A percentile compares a stretch with the other conserved stretches of the same genome.
Evolutionary conservation across 2,888 invertebrate genomes (phyloP).

Genomic region (Mythimna albipuncta): DNA sequence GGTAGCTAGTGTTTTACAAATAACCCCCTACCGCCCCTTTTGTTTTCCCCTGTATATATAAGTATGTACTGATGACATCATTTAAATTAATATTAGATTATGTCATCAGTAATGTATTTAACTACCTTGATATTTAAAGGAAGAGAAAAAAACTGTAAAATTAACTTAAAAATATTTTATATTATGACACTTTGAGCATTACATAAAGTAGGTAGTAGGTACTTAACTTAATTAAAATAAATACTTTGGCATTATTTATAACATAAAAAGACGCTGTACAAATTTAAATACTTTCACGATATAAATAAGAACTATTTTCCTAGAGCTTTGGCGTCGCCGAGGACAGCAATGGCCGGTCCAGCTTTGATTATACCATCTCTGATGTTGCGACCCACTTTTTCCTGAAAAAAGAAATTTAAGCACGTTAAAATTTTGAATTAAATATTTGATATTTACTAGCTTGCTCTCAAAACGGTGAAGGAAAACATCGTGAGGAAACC

Average conservation of each 20-base stretch:
- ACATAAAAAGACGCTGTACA: neutral
- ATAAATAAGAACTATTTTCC: neutral
- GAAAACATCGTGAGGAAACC: too few relatives aligned
- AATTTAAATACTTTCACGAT: neutral
- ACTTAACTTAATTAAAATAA: conserved; percentile 2
- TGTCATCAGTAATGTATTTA: too few relatives aligned
- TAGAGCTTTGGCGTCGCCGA: conserved; percentile 1
- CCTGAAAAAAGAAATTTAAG: neutral
- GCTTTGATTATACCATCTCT: neutral
- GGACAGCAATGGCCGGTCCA: neutral
- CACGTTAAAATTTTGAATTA: neutral
- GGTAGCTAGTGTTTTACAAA: too few relatives aligned
- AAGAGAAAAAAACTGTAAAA: neutral
- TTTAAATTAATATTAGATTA: too few relatives aligned
- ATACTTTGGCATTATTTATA: neutral
- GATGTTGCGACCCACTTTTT: neutral
- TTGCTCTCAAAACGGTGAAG: too few relatives aligned
- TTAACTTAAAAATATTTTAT: neutral
- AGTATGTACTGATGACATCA: too few relatives aligned
- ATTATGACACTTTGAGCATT: neutral
- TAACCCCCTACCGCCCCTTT: too few relatives aligned
- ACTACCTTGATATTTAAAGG: too few relatives aligned
- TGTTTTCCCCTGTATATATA: too few relatives aligned
- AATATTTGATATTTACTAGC: neutral
- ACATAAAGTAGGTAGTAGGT: neutral